Conservation (phyloP, 2,888 invertebrate genomes). For the Coenonympha glycerion region DNA sequence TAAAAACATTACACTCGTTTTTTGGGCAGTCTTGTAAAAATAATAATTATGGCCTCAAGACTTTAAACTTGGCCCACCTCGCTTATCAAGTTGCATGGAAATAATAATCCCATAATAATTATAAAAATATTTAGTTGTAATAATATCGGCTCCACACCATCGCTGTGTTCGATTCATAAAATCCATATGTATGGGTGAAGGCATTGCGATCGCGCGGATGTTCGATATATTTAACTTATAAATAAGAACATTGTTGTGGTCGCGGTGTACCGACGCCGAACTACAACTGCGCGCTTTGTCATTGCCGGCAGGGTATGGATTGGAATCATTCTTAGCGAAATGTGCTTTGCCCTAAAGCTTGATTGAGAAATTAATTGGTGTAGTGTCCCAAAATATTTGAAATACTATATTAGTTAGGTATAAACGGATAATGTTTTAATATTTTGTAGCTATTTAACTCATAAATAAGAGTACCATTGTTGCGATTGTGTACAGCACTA, state of each 20-base stretch:
- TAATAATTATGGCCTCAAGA: too few species aligned
- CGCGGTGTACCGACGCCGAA: constrained; percentile 34
- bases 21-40: too few species aligned
- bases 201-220: constrained; percentile 52
- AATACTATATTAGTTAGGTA: too few species aligned
- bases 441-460: constrained; percentile 61
- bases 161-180: constrained; percentile 57
- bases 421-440: too few species aligned
- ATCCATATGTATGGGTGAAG: constrained; percentile 70
- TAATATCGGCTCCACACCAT: constrained; percentile 39
- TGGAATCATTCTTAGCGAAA: constrained; percentile 36
- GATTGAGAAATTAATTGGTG: too few species aligned
- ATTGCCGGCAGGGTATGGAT: constrained; percentile 43
- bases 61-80: too few species aligned
- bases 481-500: constrained; percentile 38
- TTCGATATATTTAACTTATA: constrained; percentile 63
- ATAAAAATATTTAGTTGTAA: too few species aligned
- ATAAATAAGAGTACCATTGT: constrained; percentile 64
- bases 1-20: too few species aligned
- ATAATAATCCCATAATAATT: too few species aligned
- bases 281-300: too few species aligned
- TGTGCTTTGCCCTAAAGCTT: constrained; percentile 27
- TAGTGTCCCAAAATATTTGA: too few species aligned
- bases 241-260: constrained; percentile 58
- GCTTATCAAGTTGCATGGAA: too few species aligned